Base-by-base conservation (phyloP, 2,888 invertebrate species). In the Coleophora deauratella region DNA sequence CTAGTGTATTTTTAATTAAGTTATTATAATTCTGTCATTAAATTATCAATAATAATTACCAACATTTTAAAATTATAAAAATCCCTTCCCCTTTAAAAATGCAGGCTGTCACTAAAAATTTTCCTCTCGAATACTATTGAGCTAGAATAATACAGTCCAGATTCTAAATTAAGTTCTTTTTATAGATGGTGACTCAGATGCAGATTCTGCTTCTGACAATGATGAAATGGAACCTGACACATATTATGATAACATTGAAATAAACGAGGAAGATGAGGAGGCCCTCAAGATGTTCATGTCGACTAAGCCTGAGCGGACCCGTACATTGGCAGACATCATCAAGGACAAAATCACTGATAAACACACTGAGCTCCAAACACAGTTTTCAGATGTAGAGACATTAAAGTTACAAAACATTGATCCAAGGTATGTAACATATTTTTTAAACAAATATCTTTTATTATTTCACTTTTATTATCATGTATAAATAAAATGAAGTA, bases 331-430 rank as follows among this genome's bases (percentile, higher is more conserved):
- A 11, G 97, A 98, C 66, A 91, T 97, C 33, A 96, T 99, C 44
- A 90, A 92, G 86, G 96, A 96, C 54, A 98, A 96, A 84, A 91
- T 98, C 32, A 93, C 94, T 21, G 96, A 98, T 61, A 98, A 97
- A 67, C 92, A 95, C 59, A 95, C 95, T 1, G 97, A 98, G 80
- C 87, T 98, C 12, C 91, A 93, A 34, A 91, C 94, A 27, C 93
- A 95, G 62, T 91, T 95, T 62, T 93, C 95, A 33, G 97, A 97
- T 86, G 88, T 84, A 33, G 91, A 90, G 46, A 89, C 89, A 13
- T 63, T 95, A 10, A 91, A 92, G 62, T 81, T 95, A 57, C 92
- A 95, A 66, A 92, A 96, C 49, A 71, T 99, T 50, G 95, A 98
- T 82, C 93, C 95, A 1, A 86, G 89, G 88, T 88, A 50, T 9